Evolutionary conservation across 2,797 vertebrate species (phyloP).

Genomic region (Gadopsis bispinosus): DNA sequence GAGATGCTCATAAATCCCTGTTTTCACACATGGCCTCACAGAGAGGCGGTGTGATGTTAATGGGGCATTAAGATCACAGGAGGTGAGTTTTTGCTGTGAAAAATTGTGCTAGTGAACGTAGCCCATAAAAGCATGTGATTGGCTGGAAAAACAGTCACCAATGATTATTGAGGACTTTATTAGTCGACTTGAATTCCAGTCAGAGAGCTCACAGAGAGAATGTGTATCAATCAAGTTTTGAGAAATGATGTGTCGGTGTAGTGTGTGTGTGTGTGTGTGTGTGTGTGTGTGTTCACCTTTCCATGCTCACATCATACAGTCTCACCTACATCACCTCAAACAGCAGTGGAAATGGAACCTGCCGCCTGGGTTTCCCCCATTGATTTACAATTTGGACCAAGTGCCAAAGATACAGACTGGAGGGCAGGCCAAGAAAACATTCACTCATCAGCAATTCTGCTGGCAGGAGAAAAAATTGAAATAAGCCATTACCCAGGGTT

Average conservation of each 20-base stretch:
- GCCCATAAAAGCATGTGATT: conserved; percentile 3
- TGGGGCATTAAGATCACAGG: conserved; percentile 1
- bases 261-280: not conserved
- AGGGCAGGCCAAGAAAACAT: conserved; percentile 24
- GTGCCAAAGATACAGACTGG: conserved; percentile 52
- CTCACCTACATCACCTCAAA: conserved; percentile 47
- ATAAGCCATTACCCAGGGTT: conserved; percentile 18
- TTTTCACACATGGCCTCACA: conserved; percentile 26
- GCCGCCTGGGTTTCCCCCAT: conserved; percentile 51
- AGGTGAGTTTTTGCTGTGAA: conserved; percentile 24
- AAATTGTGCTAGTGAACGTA: not conserved
- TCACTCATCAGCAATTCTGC: conserved; percentile 53
- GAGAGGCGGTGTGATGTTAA: conserved; percentile 22
- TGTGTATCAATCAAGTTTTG: not conserved
- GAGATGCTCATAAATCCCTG: conserved; percentile 36
- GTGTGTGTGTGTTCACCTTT: conserved; percentile 17
- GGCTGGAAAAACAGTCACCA: not conserved
- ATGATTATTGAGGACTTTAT: conserved; percentile 3
- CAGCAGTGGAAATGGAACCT: conserved; percentile 58
- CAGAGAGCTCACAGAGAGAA: conserved; percentile 4
- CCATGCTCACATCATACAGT: conserved; percentile 22
- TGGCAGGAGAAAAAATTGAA: conserved; percentile 29
- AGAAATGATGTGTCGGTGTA: not conserved
- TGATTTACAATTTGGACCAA: conserved; percentile 65
- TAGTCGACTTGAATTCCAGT: not conserved